Percentiles rank a stretch among this genome's conserved stretches.
These are phyloP conservation scores for Sarcophaga peregrina DNA, from an alignment of 1,140 invertebrate species.

Conservation along the genomic window DNA sequence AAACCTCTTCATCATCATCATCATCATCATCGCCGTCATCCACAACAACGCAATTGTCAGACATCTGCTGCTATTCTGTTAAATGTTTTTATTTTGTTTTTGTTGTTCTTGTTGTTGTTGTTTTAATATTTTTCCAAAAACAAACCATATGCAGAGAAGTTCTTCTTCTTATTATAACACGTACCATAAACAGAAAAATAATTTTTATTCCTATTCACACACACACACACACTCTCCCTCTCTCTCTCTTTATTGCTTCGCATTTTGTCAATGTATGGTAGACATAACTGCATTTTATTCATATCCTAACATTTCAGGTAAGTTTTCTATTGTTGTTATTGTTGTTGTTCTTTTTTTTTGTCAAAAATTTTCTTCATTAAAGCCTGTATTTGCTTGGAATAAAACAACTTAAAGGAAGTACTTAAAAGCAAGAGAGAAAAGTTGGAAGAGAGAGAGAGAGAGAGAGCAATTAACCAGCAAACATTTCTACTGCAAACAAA, in stretches of 20 bases:
- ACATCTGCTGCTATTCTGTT: neutral
- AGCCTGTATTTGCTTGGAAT: too few species aligned
- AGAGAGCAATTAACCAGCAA: neutral
- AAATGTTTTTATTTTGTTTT: neutral
- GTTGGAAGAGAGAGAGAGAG: neutral
- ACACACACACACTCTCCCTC: neutral
- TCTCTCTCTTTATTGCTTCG: neutral
- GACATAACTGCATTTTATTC: neutral
- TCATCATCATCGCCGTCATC: too few species aligned
- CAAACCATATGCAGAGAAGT: neutral
- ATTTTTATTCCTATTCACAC: neutral
- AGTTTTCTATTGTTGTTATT: neutral
- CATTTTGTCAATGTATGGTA: neutral
- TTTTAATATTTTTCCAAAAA: too few species aligned
- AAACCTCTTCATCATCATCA: too few species aligned
- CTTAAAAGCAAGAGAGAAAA: neutral
- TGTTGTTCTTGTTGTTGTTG: too few species aligned
- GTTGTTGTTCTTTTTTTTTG: too few species aligned
- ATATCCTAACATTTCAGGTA: slow-evolving; percentile 14
- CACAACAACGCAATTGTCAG: neutral
- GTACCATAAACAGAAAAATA: neutral
- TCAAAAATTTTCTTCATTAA: too few species aligned
- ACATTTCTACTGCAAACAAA: too few species aligned
- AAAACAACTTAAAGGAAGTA: neutral
- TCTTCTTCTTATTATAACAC: neutral